Conservation (phyloP, 2,888 invertebrate genomes). For the Metellina segmentata region DNA sequence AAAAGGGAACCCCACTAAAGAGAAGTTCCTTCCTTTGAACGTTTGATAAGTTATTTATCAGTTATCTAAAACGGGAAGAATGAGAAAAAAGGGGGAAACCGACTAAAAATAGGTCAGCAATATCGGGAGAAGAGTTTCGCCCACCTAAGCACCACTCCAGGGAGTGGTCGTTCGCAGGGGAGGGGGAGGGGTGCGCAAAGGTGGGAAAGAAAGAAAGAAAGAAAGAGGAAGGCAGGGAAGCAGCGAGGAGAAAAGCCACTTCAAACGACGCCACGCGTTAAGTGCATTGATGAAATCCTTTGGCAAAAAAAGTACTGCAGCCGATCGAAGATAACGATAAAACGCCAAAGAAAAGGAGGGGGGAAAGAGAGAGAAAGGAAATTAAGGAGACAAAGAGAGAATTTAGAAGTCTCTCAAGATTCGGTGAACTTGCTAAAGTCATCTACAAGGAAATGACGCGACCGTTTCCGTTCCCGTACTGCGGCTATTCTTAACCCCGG, state of each 20-base stretch:
- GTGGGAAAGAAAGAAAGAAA: slow-evolving; percentile 5
- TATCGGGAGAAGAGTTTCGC: slow-evolving; percentile 43
- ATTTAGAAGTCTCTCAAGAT: not conserved
- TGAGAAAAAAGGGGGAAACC: slow-evolving; percentile 11
- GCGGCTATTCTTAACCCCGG: not conserved
- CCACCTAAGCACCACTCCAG: slow-evolving; percentile 48
- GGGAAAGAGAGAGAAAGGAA: not conserved
- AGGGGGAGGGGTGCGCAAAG: not conserved
- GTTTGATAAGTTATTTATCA: slow-evolving; percentile 52
- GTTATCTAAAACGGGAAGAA: slow-evolving; percentile 25
- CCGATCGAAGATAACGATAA: slow-evolving; percentile 47
- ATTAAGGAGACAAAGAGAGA: not conserved
- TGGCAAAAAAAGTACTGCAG: slow-evolving; percentile 45
- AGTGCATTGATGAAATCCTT: slow-evolving; percentile 65
- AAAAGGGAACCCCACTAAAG: too few relatives aligned
- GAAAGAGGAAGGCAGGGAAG: not conserved
- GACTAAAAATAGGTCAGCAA: slow-evolving; percentile 65
- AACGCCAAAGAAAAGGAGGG: not conserved
- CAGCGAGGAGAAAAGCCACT: slow-evolving; percentile 31
- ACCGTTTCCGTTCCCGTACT: not conserved
- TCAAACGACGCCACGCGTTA: slow-evolving; percentile 57
- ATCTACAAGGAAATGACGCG: not conserved
- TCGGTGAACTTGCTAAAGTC: not conserved
- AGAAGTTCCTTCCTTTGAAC: not conserved
- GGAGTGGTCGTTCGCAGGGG: slow-evolving; percentile 43